Base-by-base conservation (phyloP, 2,888 invertebrate genomes). In the Hemithea aestivaria region DNA sequence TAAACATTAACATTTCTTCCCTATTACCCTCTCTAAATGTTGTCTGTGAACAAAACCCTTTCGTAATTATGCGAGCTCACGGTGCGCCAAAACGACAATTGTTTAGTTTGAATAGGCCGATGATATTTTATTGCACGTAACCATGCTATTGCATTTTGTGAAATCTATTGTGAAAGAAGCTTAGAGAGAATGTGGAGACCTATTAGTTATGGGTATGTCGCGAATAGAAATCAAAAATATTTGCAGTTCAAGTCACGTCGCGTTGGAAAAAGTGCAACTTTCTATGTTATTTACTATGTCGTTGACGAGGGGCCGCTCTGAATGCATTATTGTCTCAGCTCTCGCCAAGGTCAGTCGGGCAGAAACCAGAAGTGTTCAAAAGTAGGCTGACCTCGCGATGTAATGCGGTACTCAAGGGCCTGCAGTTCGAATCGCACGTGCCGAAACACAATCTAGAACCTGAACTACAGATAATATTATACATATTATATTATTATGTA, bases 251-350 rank as follows among this genome's bases (percentile, higher is more conserved):
- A 60, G 66, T 69, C 83, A 83, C 81, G 81, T 70, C 40, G 62
- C 81, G 81, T 70, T 39, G 62, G 69, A 62, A 79, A 79, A 73
- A 74, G 74, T 74, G 56, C 52, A 66, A 61, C 83, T 84, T 83
- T 84, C 84, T 78, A 73, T 65, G 65, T 58, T 62, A 65, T 67
- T 59, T 67, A 63, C 51, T 62, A 64, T 59, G 56, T 56, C 55
- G 55, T 49, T 54, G 57, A 62, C 52, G 62, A 50, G 51, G 58
- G 56, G 60, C 61, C 56, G 62, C 45, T 57, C 58, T 53, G 66
- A 73, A 75, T 74, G 64, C 69, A 67, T 73, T 75, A 74, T 73
- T 74, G 76, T 73, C 75, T 73, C 69, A 74, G 72, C 74, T 61
- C 58, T 58, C 68, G 62, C 56, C 74, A 81, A 81, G 78, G 79